These are phyloP conservation scores for Bradypodion pumilum DNA, from an alignment of 2,797 vertebrate species.

Conservation along the genomic window DNA sequence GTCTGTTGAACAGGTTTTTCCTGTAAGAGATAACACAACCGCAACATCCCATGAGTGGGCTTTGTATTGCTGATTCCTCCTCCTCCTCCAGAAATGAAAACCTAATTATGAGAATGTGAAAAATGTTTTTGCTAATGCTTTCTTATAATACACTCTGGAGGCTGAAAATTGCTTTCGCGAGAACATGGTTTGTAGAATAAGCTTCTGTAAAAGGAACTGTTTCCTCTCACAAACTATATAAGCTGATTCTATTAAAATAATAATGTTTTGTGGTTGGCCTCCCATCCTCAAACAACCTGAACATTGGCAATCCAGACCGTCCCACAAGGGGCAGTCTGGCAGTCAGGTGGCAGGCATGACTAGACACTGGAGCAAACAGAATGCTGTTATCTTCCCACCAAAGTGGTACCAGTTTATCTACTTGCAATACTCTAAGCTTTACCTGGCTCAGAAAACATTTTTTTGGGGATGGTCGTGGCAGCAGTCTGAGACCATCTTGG, in stretches of 20 bases:
- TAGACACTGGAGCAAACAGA: no score
- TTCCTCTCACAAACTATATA: constrained; percentile 35
- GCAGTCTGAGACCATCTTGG: not conserved
- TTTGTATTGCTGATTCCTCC: constrained; percentile 34
- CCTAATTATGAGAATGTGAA: constrained; percentile 60
- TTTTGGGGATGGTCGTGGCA: no score
- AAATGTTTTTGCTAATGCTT: constrained; percentile 56
- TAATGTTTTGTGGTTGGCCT: not conserved
- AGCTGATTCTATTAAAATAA: constrained; percentile 41
- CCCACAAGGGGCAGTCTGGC: no score
- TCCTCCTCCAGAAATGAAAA: constrained; percentile 39
- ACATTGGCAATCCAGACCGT: no score
- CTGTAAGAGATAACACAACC: constrained; percentile 26
- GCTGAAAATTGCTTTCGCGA: constrained; percentile 52
- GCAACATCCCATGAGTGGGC: constrained; percentile 48
- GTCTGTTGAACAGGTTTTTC: constrained; percentile 28
- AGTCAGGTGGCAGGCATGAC: no score
- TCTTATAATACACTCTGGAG: constrained; percentile 42
- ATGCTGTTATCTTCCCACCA: no score
- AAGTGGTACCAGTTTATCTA: no score
- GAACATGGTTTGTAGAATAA: constrained; percentile 49
- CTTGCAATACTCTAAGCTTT: no score
- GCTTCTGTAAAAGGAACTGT: constrained; percentile 43
- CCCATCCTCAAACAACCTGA: no score
- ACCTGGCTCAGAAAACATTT: no score